These are phyloP conservation scores for Tachysurus fulvidraco DNA, from an alignment of 2,113 vertebrate species.

Conservation along the genomic window DNA sequence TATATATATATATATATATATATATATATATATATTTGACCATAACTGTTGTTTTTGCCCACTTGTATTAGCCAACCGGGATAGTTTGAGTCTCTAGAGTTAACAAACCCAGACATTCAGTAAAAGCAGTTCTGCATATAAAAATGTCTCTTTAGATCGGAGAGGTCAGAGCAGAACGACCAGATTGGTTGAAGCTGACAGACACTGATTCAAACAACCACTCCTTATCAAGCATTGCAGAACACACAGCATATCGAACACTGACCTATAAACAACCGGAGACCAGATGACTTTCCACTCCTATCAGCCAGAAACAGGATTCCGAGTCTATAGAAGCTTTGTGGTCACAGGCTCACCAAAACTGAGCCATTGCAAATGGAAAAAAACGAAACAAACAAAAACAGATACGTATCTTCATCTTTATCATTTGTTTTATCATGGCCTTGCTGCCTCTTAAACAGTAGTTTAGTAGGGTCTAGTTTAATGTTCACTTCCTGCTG, in stretches of 20 bases:
- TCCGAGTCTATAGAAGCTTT: neutral
- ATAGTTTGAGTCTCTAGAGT: neutral
- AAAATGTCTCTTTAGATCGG: neutral
- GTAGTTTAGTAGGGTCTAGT: neutral
- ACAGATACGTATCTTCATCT: neutral
- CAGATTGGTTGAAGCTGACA: neutral
- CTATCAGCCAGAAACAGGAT: neutral
- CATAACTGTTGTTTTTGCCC: neutral
- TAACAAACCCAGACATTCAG: neutral
- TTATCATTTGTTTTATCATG: neutral
- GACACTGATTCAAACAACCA: neutral
- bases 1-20: too few relatives aligned
- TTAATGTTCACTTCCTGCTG: neutral
- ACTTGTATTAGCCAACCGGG: neutral
- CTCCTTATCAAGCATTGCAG: neutral
- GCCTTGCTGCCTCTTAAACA: neutral
- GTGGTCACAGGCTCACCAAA: neutral
- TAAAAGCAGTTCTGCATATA: neutral
- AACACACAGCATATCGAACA: neutral
- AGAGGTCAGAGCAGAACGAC: neutral
- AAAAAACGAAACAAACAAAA: neutral
- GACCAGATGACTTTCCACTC: neutral
- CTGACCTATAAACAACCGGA: neutral
- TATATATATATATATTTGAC: neutral
- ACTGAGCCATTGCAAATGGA: neutral